Conservation (phyloP, 2,797 vertebrate genomes). For the Halcyon smyrnensis region DNA sequence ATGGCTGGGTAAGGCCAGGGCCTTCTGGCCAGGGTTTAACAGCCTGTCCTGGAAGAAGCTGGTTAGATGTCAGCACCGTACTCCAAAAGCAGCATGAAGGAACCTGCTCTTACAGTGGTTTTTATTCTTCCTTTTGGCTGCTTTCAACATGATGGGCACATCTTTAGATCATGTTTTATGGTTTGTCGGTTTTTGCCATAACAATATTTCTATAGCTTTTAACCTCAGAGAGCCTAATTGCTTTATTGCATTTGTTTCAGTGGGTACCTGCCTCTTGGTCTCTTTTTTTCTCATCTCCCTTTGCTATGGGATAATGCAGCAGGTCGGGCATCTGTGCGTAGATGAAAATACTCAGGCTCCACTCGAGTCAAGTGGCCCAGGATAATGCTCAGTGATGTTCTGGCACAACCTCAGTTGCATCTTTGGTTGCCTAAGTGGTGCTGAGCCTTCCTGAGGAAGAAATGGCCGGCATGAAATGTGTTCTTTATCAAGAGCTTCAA, state of each 20-base stretch:
- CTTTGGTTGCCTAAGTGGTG: not conserved
- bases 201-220: not conserved
- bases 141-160: rapidly evolving
- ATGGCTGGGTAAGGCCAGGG: not conserved
- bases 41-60: not conserved
- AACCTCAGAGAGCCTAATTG: not conserved
- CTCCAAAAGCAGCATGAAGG: not conserved
- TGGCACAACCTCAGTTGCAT: not conserved
- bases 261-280: not conserved
- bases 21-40: not conserved
- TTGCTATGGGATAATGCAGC: rapidly evolving
- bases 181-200: not conserved
- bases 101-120: not conserved
- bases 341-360: not conserved
- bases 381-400: rapidly evolving
- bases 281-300: not conserved
- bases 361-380: rapidly evolving
- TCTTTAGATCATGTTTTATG: not conserved
- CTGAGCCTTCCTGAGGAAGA: not conserved
- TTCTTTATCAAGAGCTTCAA: slow-evolving; percentile 38
- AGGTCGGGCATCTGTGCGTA: rapidly evolving
- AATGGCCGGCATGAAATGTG: slow-evolving; percentile 29
- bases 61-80: rapidly evolving
- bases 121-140: not conserved
- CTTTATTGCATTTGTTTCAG: not conserved